Conservation (phyloP, 2,113 vertebrate genomes). For the Ursus arctos region DNA sequence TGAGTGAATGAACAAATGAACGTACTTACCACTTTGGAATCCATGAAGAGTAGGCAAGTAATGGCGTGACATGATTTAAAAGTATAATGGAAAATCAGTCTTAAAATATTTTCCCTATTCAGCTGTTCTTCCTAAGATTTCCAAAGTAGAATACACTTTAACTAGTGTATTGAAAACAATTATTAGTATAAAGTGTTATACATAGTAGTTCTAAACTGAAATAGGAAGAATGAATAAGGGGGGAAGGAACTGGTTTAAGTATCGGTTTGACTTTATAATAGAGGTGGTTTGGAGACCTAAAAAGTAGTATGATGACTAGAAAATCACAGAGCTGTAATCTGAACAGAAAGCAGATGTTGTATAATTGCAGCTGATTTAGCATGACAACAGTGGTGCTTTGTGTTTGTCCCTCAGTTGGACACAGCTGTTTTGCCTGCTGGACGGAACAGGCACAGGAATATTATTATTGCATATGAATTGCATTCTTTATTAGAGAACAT, state of each 20-base stretch:
- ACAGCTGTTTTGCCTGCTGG: neutral
- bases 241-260: neutral
- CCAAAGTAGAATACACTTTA: neutral
- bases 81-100: neutral
- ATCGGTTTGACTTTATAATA: neutral
- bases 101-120: neutral
- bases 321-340: neutral
- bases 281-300: neutral
- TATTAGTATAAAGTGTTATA: neutral
- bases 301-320: neutral
- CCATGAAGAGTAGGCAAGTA: neutral
- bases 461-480: neutral
- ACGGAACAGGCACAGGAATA: neutral
- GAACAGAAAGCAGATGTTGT: neutral
- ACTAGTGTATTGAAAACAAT: neutral
- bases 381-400: neutral
- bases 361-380: neutral
- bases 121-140: neutral
- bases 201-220: neutral
- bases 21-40: neutral
- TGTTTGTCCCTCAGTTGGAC: neutral
- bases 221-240: neutral
- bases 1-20: neutral
- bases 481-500: neutral
- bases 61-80: neutral